Evolutionary conservation across 2,797 vertebrate species (phyloP), one percentile per base, ranked within the genome.

Genomic region (Schizopygopsis malacanthus): DNA sequence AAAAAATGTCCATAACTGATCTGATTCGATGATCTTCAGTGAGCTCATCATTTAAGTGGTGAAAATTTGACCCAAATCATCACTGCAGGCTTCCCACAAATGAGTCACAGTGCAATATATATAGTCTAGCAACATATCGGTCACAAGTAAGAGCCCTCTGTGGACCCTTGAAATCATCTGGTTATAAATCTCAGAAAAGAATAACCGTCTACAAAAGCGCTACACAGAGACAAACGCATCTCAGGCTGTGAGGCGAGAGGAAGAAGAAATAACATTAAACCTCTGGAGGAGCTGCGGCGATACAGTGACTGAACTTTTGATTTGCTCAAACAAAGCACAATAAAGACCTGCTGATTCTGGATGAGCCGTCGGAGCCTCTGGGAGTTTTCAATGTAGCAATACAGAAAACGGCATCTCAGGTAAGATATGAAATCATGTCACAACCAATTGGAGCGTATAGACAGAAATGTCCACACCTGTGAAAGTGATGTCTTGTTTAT

Each of bases 261-360:
- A 65, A 45, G 25, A 75, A 73, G 83, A 85, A 85, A 87, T 50
- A 81, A 77, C 20, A 77, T 77, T 33, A 77, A 63, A 80, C 33
- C 82, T 73, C 82, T 50, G 28, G 79, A 87, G 86, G 45, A 59
- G 63, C 69, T 0, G n/a, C 7, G 10, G 71, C 16, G 83, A 77
- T 70, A 81, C 65, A 71, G 78, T 61, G 52, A 85, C 41, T 85
- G 83, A 81, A 81, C 71, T 84, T 84, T 70, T 87, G 70, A 81
- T 87, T 87, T 87, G 78, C 52, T 84, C 47, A 54, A 81, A 85
- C 79, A 87, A 85, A 69, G 59, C 28, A 22, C 79, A 77, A 85
- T 77, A 85, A 72, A 85, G 83, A 78, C 41, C 52, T 82, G 73
- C 83, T 78, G 65, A 82, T 82, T 87, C 70, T 63, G 56, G 78